These are phyloP conservation scores for Scaptodrosophila latifasciaeformis DNA, from an alignment of 2,888 invertebrate species.

Conservation along the genomic window DNA sequence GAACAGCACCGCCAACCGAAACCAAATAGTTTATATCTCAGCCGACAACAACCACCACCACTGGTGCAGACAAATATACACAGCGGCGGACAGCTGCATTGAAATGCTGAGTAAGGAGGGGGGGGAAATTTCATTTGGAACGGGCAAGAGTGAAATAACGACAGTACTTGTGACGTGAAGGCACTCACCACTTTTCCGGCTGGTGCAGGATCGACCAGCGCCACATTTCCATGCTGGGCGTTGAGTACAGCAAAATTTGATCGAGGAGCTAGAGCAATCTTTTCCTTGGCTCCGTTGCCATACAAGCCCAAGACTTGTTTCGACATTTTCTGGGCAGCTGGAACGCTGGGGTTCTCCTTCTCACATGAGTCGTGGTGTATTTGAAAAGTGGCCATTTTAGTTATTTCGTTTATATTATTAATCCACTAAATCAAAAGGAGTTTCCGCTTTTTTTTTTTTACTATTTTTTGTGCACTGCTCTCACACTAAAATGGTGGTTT, in stretches of 20 bases:
- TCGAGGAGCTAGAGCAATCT: conserved; percentile 38
- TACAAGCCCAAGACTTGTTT: conserved; percentile 58
- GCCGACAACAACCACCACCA: conserved; percentile 33
- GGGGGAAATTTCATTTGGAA: conserved; percentile 5
- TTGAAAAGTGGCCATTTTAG: conserved; percentile 81
- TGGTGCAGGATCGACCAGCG: conserved; percentile 29
- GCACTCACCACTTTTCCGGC: conserved; percentile 61
- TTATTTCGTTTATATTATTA: background rate
- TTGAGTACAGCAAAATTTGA: conserved; percentile 58
- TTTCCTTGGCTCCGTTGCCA: conserved; percentile 50
- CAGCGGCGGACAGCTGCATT: conserved; percentile 47
- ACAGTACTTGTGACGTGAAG: background rate
- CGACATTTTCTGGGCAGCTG: conserved; percentile 19
- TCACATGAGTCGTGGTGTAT: conserved; percentile 85
- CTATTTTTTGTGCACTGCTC: conserved; percentile 32
- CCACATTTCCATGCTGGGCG: conserved; percentile 44
- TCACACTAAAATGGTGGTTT: conserved; percentile 55
- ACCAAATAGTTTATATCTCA: too few relatives aligned
- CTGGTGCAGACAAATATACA: background rate
- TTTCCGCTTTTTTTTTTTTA: conserved; percentile 17
- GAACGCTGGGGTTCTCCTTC: conserved; percentile 77
- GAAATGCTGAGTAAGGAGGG: conserved; percentile 31
- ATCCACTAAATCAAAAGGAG: conserved; percentile 32
- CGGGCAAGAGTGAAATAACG: background rate
- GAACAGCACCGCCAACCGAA: conserved; percentile 5